Conservation (phyloP, 2,888 invertebrate species). For the Sipha maydis region DNA sequence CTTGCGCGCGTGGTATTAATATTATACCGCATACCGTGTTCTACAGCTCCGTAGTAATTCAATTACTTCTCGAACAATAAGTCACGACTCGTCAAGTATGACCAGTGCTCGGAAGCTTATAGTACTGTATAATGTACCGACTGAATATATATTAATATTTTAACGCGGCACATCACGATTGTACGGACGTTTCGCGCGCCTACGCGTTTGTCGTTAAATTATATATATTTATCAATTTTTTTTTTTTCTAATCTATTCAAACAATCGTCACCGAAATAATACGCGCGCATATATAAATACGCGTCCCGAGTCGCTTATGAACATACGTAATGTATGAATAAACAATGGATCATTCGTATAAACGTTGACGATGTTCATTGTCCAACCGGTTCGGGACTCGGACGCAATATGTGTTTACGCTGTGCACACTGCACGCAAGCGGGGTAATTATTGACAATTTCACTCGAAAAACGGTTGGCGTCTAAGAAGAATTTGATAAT, state of each 20-base stretch:
- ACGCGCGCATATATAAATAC: not conserved
- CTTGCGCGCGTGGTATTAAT: not conserved
- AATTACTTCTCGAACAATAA: conserved; percentile 38
- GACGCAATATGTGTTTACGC: too few relatives aligned
- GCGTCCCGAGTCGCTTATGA: not conserved
- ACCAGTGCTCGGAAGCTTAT: not conserved
- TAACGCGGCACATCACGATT: not conserved
- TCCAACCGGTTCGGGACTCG: conserved; percentile 1
- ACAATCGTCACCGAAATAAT: conserved; percentile 12
- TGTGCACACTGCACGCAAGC: not conserved
- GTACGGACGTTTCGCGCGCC: not conserved
- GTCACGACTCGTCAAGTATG: conserved; percentile 16
- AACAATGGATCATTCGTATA: conserved; percentile 27
- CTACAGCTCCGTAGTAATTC: not conserved
- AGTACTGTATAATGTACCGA: not conserved
- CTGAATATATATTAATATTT: not conserved
- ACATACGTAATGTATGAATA: conserved; percentile 18
- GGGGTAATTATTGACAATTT: not conserved
- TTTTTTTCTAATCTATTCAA: conserved; percentile 15
- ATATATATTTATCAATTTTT: not conserved
- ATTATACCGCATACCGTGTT: not conserved
- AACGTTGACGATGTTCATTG: conserved; percentile 3
- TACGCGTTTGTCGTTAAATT: conserved; percentile 9
- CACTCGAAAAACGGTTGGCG: not conserved
- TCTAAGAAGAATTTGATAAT: not conserved